Conservation (phyloP, 2,797 vertebrate species). For the Novumbra hubbsi region DNA sequence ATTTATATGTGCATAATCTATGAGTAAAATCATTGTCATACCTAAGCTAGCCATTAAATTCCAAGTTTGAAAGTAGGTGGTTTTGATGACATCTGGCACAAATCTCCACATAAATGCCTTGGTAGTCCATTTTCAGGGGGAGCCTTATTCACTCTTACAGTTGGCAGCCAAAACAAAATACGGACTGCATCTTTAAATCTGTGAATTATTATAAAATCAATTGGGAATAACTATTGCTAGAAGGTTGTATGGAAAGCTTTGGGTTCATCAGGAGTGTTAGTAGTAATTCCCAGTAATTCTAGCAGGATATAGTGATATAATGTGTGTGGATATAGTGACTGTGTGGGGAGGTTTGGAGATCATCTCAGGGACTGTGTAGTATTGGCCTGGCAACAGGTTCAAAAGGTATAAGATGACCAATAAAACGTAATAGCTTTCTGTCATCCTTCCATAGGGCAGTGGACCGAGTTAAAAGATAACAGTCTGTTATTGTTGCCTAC, state of each 20-base stretch:
- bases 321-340: conserved; percentile 26
- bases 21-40: too few species aligned
- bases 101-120: too few species aligned
- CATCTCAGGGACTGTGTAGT: background rate
- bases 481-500: background rate
- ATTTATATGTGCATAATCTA: too few species aligned
- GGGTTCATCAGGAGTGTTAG: conserved; percentile 7
- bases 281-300: background rate
- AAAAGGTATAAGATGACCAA: conserved; percentile 9
- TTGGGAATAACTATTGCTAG: background rate
- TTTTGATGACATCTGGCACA: too few species aligned
- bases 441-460: background rate
- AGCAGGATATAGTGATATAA: conserved; percentile 14
- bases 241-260: conserved; percentile 3
- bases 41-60: too few species aligned
- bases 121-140: too few species aligned
- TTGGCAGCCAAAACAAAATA: too few species aligned
- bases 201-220: too few species aligned
- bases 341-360: conserved; percentile 30
- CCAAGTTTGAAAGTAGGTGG: too few species aligned
- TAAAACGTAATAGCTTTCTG: background rate
- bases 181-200: background rate
- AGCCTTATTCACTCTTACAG: too few species aligned
- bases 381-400: conserved; percentile 15
- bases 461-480: background rate